A percentile compares a stretch with the other conserved stretches of the same genome.
These are phyloP conservation scores for Ectropis grisescens DNA, from an alignment of 1,140 invertebrate genomes.

Conservation along the genomic window DNA sequence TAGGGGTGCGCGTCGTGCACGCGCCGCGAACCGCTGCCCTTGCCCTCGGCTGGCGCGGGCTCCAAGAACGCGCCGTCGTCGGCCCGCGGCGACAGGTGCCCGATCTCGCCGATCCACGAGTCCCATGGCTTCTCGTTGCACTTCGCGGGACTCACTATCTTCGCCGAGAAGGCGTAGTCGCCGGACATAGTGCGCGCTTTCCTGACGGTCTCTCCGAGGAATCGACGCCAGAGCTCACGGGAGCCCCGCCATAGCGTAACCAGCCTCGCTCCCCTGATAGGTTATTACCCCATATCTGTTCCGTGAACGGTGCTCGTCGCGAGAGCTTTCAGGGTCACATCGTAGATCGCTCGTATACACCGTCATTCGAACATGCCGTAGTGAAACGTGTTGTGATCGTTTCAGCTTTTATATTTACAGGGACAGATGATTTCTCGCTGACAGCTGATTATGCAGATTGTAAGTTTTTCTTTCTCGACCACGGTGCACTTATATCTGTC, in stretches of 20 bases:
- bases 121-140: conserved; percentile 69
- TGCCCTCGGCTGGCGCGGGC: conserved; percentile 36
- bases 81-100: conserved; percentile 47
- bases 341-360: conserved; percentile 31
- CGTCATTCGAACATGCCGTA: conserved; percentile 39
- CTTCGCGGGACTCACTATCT: conserved; percentile 55
- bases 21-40: conserved; percentile 29
- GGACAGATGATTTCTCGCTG: conserved; percentile 70
- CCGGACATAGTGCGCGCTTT: conserved; percentile 51
- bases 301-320: conserved; percentile 36
- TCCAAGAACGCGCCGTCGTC: conserved; percentile 43
- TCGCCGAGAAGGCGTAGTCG: conserved; percentile 46
- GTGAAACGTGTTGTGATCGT: conserved; percentile 59
- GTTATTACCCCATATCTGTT: conserved; percentile 68
- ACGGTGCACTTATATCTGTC: conserved; percentile 61
- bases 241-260: conserved; percentile 41
- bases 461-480: conserved; percentile 64
- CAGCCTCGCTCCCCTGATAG: conserved; percentile 48
- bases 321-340: conserved; percentile 36
- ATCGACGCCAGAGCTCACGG: conserved; percentile 37
- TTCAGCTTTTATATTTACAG: conserved; percentile 70
- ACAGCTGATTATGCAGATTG: conserved; percentile 72
- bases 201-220: conserved; percentile 26
- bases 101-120: conserved; percentile 62
- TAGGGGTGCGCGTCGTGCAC: conserved; percentile 31